Evolutionary conservation across 2,888 invertebrate species (phyloP), one percentile per base, ranked within the genome.

Genomic region (Drosophila histrio): DNA sequence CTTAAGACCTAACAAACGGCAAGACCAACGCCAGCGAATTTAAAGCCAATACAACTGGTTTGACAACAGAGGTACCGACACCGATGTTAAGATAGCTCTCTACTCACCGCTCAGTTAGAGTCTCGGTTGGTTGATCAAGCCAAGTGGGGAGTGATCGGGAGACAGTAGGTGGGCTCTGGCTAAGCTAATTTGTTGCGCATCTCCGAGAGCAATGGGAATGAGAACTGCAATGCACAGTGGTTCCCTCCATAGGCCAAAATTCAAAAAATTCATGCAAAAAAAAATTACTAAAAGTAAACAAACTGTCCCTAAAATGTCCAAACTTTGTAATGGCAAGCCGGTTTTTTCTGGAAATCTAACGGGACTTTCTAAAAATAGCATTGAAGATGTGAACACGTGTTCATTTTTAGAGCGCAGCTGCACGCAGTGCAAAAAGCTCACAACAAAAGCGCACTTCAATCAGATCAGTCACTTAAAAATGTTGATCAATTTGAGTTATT

Each of bases 11-110:
- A 46, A 32, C 8, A 56, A 52, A 9, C 26, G 13, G 15, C 32
- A 52, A 38, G 38, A 43, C 38, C 34, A 53, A 52, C 43, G 36
- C n/a, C 38, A 38, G 44, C 57, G 54, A 58, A 74, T 64, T 74
- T 66, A 59, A 67, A 74, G 58, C 53, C 43, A 67, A 57, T 75
- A 65, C 60, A 78, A 78, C 77, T 70, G 79, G 77, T 78, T 78
- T 78, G 77, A 64, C 77, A 73, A 77, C 73, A 64, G 43, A 72
- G 43, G 41, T 46, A 56, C 43, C 28, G 54, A 64, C 47, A 49
- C 39, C 50, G 32, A 36, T 53, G 36, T 22, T 9, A 38, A 49
- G 38, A 60, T 59, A 54, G 56, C 57, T 41, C 59, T 30, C 38
- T 24, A 38, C 30, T 24, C 61, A 8, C 32, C 17, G 36, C 28